Evolutionary conservation across 1,140 invertebrate genomes (phyloP).

Genomic region (Oreohelix idahoensis): DNA sequence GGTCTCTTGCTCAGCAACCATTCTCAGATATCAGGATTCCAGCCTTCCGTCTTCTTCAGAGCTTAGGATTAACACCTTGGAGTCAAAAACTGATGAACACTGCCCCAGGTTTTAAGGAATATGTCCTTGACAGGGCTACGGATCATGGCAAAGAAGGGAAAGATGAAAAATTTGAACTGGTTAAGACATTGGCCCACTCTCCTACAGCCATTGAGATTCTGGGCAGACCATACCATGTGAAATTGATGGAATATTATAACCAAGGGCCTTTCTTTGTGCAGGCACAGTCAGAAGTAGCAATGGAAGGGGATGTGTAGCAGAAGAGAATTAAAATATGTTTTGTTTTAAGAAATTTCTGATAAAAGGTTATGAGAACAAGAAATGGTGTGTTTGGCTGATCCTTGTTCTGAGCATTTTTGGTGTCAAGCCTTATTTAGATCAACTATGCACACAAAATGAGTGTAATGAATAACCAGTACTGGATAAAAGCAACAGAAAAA

Average conservation of each 20-base stretch:
- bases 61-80: constrained; percentile 77
- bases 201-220: constrained; percentile 78
- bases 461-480: no score
- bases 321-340: no score
- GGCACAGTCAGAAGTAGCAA: constrained; percentile 79
- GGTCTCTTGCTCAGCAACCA: constrained; percentile 77
- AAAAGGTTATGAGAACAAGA: no score
- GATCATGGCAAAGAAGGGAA: constrained; percentile 81
- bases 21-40: constrained; percentile 78
- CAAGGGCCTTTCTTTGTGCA: constrained; percentile 83
- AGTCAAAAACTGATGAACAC: constrained; percentile 78
- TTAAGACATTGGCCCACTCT: constrained; percentile 78
- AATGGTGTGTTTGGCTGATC: no score
- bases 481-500: no score
- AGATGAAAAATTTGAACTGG: constrained; percentile 82
- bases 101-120: constrained; percentile 82
- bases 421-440: no score
- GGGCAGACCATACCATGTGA: constrained; percentile 77
- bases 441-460: no score
- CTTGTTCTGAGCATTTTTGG: no score
- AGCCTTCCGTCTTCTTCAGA: constrained; percentile 75
- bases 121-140: constrained; percentile 80
- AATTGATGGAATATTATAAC: constrained; percentile 79
- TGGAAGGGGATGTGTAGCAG: constrained; percentile 51
- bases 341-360: no score